Evolutionary conservation across 2,888 invertebrate species (phyloP), one percentile per base, ranked within the genome.

Genomic region (Tenthredo scrophulariae): DNA sequence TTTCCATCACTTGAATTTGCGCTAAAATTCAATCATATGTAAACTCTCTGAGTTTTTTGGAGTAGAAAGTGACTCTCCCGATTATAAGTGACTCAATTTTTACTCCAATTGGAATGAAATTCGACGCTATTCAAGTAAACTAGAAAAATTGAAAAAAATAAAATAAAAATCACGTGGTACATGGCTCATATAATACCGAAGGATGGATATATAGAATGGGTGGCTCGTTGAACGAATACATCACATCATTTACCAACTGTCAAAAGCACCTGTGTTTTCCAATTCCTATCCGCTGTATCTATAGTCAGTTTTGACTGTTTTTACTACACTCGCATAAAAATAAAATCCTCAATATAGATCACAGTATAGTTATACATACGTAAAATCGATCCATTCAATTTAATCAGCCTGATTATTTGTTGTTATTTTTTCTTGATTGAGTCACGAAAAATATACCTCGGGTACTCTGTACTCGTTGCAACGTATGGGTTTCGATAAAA

Each of bases 201-300:
- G 46, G 13, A 46, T 46, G 46, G 0, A 13, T 46, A 13, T 46
- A 46, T 46, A 46, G 46, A 46, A 46, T 46, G 46, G 46, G 15
- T 46, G 26, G 18, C 26, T 26, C 26, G 26, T 62, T 22, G 22
- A 62, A 2, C 9, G 26, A 62, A 62, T 26, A 29, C 62, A 62
- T 62, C 26, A 62, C 62, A 62, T 62, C 26, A 62, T 62, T 62
- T 67, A 67, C 29, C 4, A 74, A 22, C 43, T 74, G 74, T 74
- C 62, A 70, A 37, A 9, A 37, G n/a, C 70, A 74, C 40, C 74
- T 74, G 74, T 74, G 18, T 22, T 26, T 74, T 74, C 37, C n/a
- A 15, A 18, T 43, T 74, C 37, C 26, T 67, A 18, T 18, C 5
- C 18, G 29, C 26, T 62, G 5, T 22, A 10, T 22, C 4, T 58